Evolutionary conservation across 1,140 invertebrate species (phyloP).

Genomic region (Oedothorax gibbosus): DNA sequence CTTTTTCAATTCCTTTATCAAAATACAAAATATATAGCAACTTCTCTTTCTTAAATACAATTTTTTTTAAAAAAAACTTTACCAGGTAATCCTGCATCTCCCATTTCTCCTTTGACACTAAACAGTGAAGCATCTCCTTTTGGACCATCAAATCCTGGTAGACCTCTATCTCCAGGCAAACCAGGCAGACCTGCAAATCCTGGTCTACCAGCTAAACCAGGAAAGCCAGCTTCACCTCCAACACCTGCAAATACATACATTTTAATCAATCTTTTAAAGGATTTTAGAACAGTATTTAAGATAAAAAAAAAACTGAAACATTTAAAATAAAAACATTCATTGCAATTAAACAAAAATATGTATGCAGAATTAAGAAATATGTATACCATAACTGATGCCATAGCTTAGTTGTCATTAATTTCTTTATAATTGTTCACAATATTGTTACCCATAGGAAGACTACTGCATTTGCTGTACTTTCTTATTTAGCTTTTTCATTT

Average conservation of each 20-base stretch:
- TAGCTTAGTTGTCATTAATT: no score
- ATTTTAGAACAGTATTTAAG: no score
- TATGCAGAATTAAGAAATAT: no score
- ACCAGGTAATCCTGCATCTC: slow-evolving; percentile 64
- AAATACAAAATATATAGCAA: background rate
- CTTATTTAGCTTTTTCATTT: no score
- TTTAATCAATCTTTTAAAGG: background rate
- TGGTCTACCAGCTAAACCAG: slow-evolving; percentile 65
- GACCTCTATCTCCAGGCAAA: slow-evolving; percentile 64
- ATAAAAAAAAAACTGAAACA: no score
- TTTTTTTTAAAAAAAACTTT: background rate
- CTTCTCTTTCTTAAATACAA: background rate
- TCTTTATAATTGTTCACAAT: no score
- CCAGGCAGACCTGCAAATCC: slow-evolving; percentile 66
- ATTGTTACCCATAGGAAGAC: no score
- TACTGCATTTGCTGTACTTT: no score
- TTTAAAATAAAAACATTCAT: background rate
- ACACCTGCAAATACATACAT: background rate
- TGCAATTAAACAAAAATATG: background rate
- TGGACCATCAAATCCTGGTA: slow-evolving; percentile 62
- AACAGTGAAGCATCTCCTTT: slow-evolving; percentile 61
- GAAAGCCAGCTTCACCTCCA: slow-evolving; percentile 68
- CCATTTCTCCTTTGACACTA: slow-evolving; percentile 64
- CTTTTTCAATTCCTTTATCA: no score
- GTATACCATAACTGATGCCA: no score